phyloP scores from a whole-genome alignment of 2,888 invertebrate genomes.

The Odontomyia ornata region DNA sequence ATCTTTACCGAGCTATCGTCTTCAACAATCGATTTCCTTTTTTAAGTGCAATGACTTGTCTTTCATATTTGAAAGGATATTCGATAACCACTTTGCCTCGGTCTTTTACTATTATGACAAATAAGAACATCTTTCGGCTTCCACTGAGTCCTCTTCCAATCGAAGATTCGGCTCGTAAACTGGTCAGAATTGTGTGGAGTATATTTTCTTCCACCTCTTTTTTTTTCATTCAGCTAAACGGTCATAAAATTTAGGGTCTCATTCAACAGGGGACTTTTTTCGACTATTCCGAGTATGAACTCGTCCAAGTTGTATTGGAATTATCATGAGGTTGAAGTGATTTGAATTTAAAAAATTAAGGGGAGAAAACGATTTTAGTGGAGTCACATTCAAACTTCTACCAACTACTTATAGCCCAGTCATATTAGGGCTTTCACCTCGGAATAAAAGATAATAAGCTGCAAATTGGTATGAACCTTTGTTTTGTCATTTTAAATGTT shows the following conservation, averaged over 20 bases:
- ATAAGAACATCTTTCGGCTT: background rate
- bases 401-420: too few species aligned
- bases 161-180: background rate
- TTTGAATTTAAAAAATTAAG: conserved; percentile 13
- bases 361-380: too few species aligned
- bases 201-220: background rate
- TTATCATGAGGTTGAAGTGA: conserved; percentile 21
- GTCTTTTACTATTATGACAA: background rate
- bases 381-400: too few species aligned
- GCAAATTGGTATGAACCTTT: too few species aligned
- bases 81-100: conserved; percentile 9
- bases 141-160: background rate
- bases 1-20: background rate
- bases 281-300: background rate
- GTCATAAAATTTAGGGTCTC: conserved; percentile 24
- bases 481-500: too few species aligned
- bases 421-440: too few species aligned
- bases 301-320: background rate
- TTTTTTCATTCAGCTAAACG: background rate
- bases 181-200: background rate
- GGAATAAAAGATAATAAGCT: too few species aligned
- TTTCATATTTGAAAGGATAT: conserved; percentile 38
- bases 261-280: background rate
- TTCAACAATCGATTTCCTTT: conserved; percentile 18
- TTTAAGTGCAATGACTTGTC: conserved; percentile 35